A percentile compares a stretch with the other conserved stretches of the same genome.
Conservation (phyloP, 2,888 invertebrate species). For the Campoplex nolae region DNA sequence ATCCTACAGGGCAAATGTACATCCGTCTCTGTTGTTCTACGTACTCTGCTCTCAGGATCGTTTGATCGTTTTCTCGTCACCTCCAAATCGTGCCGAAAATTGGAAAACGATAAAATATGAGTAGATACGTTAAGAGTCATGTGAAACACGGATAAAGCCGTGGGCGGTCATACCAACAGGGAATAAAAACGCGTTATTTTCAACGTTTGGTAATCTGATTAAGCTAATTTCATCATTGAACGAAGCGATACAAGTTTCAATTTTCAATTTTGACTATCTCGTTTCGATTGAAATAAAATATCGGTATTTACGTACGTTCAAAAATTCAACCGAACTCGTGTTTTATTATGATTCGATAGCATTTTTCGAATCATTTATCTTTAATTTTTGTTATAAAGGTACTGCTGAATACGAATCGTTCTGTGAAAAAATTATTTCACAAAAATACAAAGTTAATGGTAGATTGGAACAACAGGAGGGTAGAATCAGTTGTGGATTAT, state of each 20-base stretch:
- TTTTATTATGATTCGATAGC: not conserved
- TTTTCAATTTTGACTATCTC: not conserved
- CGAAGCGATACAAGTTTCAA: not conserved
- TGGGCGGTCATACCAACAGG: too few species aligned
- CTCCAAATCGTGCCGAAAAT: constrained; percentile 30
- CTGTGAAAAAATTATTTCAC: not conserved
- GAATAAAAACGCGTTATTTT: not conserved
- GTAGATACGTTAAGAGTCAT: not conserved
- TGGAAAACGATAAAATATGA: not conserved
- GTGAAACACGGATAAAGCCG: not conserved
- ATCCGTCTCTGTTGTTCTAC: constrained; percentile 77
- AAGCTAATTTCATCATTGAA: not conserved
- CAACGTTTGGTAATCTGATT: constrained; percentile 5
- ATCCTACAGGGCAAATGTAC: constrained; percentile 79
- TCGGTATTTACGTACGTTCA: not conserved
- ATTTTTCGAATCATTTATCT: not conserved
- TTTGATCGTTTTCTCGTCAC: constrained; percentile 54
- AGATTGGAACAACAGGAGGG: not conserved
- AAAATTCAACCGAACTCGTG: not conserved
- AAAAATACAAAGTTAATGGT: not conserved
- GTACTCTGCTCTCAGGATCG: not conserved
- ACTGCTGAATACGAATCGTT: not conserved
- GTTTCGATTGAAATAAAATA: not conserved
- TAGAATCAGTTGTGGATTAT: not conserved
- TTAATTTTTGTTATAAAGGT: not conserved